phyloP scores from a whole-genome alignment of 1,140 invertebrate species.

The Trachelipus rathkii region DNA sequence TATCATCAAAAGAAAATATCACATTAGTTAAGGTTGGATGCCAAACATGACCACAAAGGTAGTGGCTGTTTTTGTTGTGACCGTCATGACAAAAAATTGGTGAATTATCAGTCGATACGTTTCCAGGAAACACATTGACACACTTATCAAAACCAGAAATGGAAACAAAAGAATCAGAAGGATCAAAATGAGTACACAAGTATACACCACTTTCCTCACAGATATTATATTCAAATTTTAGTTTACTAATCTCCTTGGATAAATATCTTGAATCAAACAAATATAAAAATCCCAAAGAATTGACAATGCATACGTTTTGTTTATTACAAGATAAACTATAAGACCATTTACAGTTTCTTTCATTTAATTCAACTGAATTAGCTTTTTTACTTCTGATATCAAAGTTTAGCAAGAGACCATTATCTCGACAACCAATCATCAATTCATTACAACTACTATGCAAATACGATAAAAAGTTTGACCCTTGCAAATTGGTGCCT shows the following conservation, averaged over 20 bases:
- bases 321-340: neutral
- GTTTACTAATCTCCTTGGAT: neutral
- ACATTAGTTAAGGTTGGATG: neutral
- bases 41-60: neutral
- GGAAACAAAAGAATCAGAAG: neutral
- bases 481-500: too few relatives aligned
- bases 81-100: neutral
- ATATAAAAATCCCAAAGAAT: neutral
- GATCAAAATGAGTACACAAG: neutral
- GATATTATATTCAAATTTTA: neutral
- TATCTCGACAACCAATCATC: neutral
- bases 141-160: slow-evolving; percentile 1
- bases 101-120: neutral
- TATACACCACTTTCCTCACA: neutral
- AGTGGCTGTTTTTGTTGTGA: neutral
- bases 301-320: neutral
- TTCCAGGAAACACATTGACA: neutral
- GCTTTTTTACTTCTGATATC: neutral
- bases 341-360: neutral
- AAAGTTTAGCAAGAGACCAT: neutral
- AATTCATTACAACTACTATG: neutral
- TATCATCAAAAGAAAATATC: slow-evolving; percentile 5
- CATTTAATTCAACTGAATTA: neutral
- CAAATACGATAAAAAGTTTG: neutral
- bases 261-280: neutral